Percentiles rank a stretch among this genome's conserved stretches.
Evolutionary conservation across 2,113 vertebrate genomes (phyloP).

Genomic region (Ictidomys tridecemlineatus): DNA sequence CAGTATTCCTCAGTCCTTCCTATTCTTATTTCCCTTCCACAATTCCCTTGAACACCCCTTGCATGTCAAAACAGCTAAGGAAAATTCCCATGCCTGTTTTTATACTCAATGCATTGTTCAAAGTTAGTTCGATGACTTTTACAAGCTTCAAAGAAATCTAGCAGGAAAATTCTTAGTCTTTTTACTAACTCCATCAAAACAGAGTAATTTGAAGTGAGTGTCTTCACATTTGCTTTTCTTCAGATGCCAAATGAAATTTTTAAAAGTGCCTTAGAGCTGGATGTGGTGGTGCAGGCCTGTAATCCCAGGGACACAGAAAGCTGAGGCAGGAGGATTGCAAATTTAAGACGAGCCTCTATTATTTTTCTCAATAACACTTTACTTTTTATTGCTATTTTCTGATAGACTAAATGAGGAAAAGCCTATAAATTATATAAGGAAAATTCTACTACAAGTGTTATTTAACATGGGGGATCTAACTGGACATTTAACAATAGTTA

Average conservation of each 20-base stretch:
- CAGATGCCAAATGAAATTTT: slow-evolving; percentile 60
- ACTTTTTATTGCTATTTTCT: slow-evolving; percentile 37
- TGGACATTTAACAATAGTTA: background rate
- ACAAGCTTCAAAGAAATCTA: slow-evolving; percentile 56
- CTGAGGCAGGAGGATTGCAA: no score
- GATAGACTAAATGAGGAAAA: background rate
- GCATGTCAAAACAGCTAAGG: slow-evolving; percentile 25
- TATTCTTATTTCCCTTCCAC: background rate
- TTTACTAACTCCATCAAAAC: slow-evolving; percentile 18
- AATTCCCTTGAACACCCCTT: background rate
- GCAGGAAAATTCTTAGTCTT: slow-evolving; percentile 47
- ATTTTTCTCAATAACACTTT: background rate
- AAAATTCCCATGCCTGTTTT: slow-evolving; percentile 38
- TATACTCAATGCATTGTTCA: slow-evolving; percentile 45
- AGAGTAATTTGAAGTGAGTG: slow-evolving; percentile 33
- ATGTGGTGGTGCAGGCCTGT: slow-evolving; percentile 5
- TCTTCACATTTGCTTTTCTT: slow-evolving; percentile 31
- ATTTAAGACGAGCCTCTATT: background rate
- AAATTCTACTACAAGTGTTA: background rate
- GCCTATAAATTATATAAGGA: background rate
- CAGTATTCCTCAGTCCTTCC: background rate
- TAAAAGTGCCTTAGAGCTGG: background rate
- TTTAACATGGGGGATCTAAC: background rate
- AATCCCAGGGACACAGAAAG: no score
- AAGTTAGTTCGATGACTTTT: slow-evolving; percentile 48